Conservation (phyloP, 2,888 invertebrate species). For the Heliconius aoede region DNA sequence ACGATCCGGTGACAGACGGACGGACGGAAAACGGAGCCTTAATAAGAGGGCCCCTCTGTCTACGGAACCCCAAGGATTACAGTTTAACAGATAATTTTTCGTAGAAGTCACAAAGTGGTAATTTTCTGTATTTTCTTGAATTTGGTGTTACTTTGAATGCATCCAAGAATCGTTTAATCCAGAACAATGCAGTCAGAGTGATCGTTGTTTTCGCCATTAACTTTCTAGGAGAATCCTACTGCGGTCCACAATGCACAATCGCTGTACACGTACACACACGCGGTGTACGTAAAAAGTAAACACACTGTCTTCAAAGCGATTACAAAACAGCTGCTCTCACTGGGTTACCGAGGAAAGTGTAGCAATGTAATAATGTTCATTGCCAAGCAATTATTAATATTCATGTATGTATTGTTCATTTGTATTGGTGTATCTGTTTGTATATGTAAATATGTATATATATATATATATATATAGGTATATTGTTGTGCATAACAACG, state of each 20-base stretch:
- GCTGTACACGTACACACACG: conserved; percentile 60
- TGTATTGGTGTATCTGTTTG: background rate
- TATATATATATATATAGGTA: too few species aligned
- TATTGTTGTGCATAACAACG: background rate
- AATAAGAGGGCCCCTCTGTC: too few species aligned
- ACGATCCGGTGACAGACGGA: too few species aligned
- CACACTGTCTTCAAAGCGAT: conserved; percentile 47
- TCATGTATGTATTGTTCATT: background rate
- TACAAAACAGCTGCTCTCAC: conserved; percentile 36
- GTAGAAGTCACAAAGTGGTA: too few species aligned
- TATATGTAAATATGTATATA: background rate
- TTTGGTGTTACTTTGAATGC: conserved; percentile 11
- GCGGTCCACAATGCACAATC: conserved; percentile 71
- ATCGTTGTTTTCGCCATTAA: conserved; percentile 67
- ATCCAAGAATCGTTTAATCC: conserved; percentile 39
- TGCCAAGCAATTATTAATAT: conserved; percentile 11
- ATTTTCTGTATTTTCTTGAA: background rate
- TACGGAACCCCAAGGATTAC: too few species aligned
- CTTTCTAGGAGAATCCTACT: conserved; percentile 71
- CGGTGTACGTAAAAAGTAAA: conserved; percentile 68
- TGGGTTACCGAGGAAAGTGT: conserved; percentile 41
- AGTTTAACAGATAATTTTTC: too few species aligned
- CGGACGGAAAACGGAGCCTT: too few species aligned
- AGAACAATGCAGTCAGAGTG: conserved; percentile 63
- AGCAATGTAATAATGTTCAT: conserved; percentile 35